phyloP scores from a whole-genome alignment of 2,888 invertebrate species.

The Eristalis arbustorum region DNA sequence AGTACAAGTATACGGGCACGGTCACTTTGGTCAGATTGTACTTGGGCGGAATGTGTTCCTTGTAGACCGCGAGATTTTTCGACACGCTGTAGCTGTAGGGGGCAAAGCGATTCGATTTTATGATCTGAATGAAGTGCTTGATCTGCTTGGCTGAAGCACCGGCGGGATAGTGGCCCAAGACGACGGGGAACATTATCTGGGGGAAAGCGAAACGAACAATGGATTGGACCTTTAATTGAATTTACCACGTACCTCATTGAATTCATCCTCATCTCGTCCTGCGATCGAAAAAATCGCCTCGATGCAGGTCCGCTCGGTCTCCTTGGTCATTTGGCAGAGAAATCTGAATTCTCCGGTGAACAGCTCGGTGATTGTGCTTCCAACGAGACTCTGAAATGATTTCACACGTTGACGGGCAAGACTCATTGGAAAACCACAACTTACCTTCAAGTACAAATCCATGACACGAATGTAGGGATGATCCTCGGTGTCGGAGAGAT shows the following conservation, averaged over 20 bases:
- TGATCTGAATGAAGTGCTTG: constrained; percentile 83
- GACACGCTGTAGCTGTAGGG: constrained; percentile 82
- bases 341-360: constrained; percentile 78
- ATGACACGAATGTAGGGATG: constrained; percentile 78
- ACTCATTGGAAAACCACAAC: constrained; percentile 22
- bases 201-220: neutral
- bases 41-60: constrained; percentile 80
- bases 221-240: neutral
- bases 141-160: constrained; percentile 83
- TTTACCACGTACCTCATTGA: constrained; percentile 75
- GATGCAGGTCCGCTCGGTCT: constrained; percentile 77
- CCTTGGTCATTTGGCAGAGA: constrained; percentile 78
- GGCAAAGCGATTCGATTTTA: constrained; percentile 79
- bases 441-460: constrained; percentile 77
- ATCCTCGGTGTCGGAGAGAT: constrained; percentile 79
- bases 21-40: constrained; percentile 81
- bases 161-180: constrained; percentile 84
- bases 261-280: constrained; percentile 78
- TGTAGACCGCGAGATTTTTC: constrained; percentile 81
- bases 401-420: neutral
- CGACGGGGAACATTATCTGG: constrained; percentile 84
- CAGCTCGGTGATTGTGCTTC: constrained; percentile 77
- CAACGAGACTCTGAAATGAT: constrained; percentile 75
- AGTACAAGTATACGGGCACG: constrained; percentile 82
- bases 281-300: constrained; percentile 79